Percentiles rank a stretch among this genome's conserved stretches.
Conservation (phyloP, 2,797 vertebrate genomes). For the Hipposideros larvatus region DNA sequence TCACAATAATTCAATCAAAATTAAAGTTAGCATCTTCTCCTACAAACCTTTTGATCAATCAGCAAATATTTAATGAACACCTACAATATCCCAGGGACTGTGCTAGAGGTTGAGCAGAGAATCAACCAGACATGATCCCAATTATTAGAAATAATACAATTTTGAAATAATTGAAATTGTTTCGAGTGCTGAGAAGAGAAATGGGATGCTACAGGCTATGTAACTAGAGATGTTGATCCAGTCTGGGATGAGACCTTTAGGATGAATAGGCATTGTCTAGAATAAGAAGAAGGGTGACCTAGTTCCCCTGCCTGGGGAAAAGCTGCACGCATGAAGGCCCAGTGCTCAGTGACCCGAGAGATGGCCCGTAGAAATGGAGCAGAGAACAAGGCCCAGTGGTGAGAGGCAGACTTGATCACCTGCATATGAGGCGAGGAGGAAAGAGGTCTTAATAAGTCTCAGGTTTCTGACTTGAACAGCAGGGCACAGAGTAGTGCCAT, state of each 20-base stretch:
- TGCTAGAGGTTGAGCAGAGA: conserved; percentile 28
- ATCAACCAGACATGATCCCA: neutral
- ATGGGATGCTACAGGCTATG: neutral
- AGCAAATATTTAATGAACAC: neutral
- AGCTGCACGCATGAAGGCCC: neutral
- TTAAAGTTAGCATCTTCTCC: neutral
- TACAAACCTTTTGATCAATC: neutral
- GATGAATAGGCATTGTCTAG: neutral
- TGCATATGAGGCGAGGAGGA: neutral
- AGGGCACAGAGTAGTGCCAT: neutral
- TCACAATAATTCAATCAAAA: neutral
- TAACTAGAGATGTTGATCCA: neutral
- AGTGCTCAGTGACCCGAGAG: neutral
- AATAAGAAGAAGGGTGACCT: neutral
- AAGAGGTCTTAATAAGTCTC: neutral
- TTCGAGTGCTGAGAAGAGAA: neutral
- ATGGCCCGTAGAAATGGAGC: neutral
- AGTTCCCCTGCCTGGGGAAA: neutral
- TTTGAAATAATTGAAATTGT: neutral
- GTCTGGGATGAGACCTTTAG: neutral
- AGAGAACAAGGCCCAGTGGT: neutral
- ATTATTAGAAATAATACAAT: neutral
- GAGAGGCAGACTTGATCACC: neutral
- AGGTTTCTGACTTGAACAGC: neutral
- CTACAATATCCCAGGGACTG: neutral